phyloP scores from a whole-genome alignment of 2,888 invertebrate species.

The Ophioninae sp. region DNA sequence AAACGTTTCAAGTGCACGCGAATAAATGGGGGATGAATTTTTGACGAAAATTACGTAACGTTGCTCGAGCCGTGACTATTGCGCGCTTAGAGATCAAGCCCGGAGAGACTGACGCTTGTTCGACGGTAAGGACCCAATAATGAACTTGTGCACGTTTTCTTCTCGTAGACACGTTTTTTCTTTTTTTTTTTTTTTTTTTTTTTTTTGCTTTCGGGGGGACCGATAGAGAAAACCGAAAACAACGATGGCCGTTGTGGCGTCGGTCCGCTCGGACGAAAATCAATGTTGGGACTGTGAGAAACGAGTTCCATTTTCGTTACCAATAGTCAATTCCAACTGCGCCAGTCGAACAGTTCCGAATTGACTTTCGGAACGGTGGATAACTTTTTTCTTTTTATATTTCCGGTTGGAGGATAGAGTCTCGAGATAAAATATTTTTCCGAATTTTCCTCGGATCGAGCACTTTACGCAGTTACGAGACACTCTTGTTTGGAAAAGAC shows the following conservation, averaged over 20 bases:
- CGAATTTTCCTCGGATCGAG: no score
- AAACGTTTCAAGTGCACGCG: conserved; percentile 14
- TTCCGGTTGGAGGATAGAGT: no score
- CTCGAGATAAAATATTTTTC: no score
- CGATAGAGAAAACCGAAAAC: background rate
- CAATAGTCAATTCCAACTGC: background rate
- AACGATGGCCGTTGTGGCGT: background rate
- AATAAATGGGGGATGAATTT: conserved; percentile 1
- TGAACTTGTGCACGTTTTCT: background rate
- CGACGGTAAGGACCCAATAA: conserved; percentile 51
- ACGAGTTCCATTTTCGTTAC: background rate
- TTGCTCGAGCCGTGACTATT: conserved; percentile 6
- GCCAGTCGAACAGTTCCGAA: background rate
- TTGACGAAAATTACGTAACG: conserved; percentile 10
- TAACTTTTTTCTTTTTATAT: background rate
- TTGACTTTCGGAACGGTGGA: background rate
- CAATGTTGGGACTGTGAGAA: background rate
- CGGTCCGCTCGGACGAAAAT: background rate
- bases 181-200: no score
- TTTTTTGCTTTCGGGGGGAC: background rate
- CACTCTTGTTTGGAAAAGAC: no score
- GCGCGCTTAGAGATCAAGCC: conserved; percentile 23
- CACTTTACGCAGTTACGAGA: no score
- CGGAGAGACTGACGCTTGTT: conserved; percentile 21
- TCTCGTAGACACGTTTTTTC: no score